phyloP scores from a whole-genome alignment of 2,888 invertebrate genomes.

The Lasioglossum leucozonium region DNA sequence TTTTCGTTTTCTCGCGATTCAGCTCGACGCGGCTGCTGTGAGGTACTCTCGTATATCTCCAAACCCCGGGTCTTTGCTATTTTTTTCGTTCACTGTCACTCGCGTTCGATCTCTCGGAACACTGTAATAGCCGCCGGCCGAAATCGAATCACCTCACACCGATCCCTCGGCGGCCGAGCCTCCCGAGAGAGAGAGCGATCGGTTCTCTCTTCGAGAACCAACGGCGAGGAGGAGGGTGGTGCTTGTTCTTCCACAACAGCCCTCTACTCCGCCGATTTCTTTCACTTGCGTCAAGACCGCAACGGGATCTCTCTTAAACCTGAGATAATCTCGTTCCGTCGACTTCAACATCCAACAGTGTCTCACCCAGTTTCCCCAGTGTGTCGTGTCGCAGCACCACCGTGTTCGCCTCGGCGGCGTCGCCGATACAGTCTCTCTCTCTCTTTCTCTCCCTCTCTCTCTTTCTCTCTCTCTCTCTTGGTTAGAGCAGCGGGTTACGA shows the following conservation, averaged over 20 bases:
- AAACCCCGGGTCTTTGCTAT: slow-evolving; percentile 55
- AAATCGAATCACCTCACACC: slow-evolving; percentile 61
- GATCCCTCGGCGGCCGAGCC: slow-evolving; percentile 40
- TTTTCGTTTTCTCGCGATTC: slow-evolving; percentile 37
- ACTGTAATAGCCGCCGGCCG: slow-evolving; percentile 37
- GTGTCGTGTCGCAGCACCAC: slow-evolving; percentile 1
- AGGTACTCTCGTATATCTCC: slow-evolving; percentile 28
- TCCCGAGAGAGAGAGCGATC: slow-evolving; percentile 34
- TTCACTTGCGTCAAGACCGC: slow-evolving; percentile 44
- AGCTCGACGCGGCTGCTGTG: slow-evolving; percentile 27
- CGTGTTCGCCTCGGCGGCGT: background rate
- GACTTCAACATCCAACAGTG: background rate
- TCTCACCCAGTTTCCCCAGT: background rate
- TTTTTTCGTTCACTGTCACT: slow-evolving; percentile 64
- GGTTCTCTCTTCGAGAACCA: slow-evolving; percentile 35
- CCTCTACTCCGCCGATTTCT: slow-evolving; percentile 2
- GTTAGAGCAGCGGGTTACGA: background rate
- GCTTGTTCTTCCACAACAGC: background rate
- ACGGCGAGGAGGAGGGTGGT: slow-evolving; percentile 8
- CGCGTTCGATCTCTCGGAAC: slow-evolving; percentile 49
- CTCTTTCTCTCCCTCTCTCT: too few species aligned
- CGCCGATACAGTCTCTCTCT: background rate
- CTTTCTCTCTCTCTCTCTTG: too few species aligned
- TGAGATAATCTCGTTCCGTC: background rate
- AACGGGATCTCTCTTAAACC: background rate